Evolutionary conservation across 1,140 invertebrate genomes (phyloP).

Genomic region (Gryllus bimaculatus): DNA sequence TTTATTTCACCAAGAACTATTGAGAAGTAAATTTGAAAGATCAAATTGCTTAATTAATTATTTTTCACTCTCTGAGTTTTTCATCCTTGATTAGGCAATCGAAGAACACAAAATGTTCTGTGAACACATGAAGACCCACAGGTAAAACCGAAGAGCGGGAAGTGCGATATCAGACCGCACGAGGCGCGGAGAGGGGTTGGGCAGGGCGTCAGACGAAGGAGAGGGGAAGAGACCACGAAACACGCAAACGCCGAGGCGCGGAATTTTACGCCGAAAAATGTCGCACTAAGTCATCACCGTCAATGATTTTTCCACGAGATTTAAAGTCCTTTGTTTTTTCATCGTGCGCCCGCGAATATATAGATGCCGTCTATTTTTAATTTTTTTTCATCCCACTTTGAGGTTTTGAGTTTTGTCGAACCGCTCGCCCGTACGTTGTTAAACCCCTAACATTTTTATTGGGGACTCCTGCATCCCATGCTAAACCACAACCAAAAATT

Average conservation of each 20-base stretch:
- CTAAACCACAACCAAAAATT: conserved; percentile 1
- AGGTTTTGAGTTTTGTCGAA: conserved; percentile 4
- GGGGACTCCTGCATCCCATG: not conserved
- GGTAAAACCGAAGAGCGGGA: too few relatives aligned
- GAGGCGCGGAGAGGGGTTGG: not conserved
- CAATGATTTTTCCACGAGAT: not conserved
- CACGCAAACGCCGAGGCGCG: too few relatives aligned
- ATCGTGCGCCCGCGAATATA: not conserved
- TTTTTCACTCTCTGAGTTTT: too few relatives aligned
- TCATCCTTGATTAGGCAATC: too few relatives aligned
- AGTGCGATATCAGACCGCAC: not conserved
- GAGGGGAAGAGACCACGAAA: not conserved
- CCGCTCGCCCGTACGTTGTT: not conserved
- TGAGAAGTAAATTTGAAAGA: too few relatives aligned
- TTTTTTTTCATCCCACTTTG: conserved; percentile 5
- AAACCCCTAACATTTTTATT: conserved; percentile 5
- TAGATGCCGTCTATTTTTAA: not conserved
- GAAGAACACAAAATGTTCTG: too few relatives aligned
- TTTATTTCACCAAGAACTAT: too few relatives aligned
- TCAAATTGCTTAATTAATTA: too few relatives aligned
- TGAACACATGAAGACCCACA: too few relatives aligned
- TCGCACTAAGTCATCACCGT: not conserved
- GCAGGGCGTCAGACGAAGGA: not conserved
- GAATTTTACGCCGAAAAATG: not conserved
- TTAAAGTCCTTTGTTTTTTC: not conserved